A percentile compares a stretch with the other conserved stretches of the same genome.
These are phyloP conservation scores for Chaenocephalus aceratus DNA, from an alignment of 2,113 vertebrate genomes.

Conservation along the genomic window DNA sequence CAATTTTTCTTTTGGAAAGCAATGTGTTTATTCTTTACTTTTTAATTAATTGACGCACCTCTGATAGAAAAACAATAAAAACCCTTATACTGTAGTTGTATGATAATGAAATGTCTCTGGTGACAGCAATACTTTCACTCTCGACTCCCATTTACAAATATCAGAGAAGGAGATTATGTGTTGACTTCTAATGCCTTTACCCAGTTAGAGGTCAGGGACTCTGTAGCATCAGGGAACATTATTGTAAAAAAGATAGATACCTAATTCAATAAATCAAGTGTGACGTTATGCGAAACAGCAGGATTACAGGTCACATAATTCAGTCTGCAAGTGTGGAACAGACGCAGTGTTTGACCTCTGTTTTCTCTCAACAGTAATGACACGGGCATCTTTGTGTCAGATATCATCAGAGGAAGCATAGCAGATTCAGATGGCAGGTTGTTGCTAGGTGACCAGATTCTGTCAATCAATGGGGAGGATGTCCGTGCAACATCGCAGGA, in stretches of 20 bases:
- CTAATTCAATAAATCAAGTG: conserved; percentile 42
- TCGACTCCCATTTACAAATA: neutral
- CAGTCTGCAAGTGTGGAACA: conserved; percentile 18
- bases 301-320: conserved; percentile 38
- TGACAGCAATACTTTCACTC: neutral
- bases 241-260: neutral
- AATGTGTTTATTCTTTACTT: too few species aligned
- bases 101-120: neutral
- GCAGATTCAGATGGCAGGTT: conserved; percentile 90
- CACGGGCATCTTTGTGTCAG: conserved; percentile 95
- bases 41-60: neutral
- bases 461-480: conserved; percentile 93
- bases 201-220: conserved; percentile 15
- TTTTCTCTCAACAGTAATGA: conserved; percentile 87
- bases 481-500: conserved; percentile 91
- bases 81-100: neutral
- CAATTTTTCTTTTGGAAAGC: neutral
- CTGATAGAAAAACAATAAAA: neutral
- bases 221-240: neutral
- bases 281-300: conserved; percentile 54
- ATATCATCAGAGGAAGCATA: conserved; percentile 92
- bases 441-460: conserved; percentile 94
- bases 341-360: conserved; percentile 63
- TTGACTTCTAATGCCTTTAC: neutral
- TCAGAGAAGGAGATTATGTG: neutral